Evolutionary conservation across 2,888 invertebrate species (phyloP), one percentile per base, ranked within the genome.

Genomic region (Therioaphis trifolii): DNA sequence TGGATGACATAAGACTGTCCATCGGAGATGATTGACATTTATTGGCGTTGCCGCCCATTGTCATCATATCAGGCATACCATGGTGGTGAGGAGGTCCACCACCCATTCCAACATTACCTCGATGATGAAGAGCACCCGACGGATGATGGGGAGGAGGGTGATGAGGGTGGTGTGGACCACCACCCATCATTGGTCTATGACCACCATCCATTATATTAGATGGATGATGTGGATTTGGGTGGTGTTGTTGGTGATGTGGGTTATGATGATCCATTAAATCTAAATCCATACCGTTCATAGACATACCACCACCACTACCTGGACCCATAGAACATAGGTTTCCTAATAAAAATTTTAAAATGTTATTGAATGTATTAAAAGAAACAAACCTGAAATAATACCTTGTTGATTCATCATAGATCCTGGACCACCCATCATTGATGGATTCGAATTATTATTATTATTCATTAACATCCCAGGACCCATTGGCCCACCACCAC

Each of bases 251-350:
- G 76, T 55, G 52, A 84, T 85, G 76, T 82, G 71, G 35, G 14
- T 66, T 68, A 14, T 77, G 84, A 43, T 84, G 84, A 61, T 76
- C 80, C 72, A 82, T 82, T 46, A 80, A 68, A 75, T 84, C 85
- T 72, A 85, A 80, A 18, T 85, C 85, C 84, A 85, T 85, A 80
- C 84, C 85, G n/a, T 85, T 85, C 71, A 84, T 82, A 0, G 80
- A 72, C 46, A 82, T 82, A 3, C 80, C 72, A 40, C 77, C 66
- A 49, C 80, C 72, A 40, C 80, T 82, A 40, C 72, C 72, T 7
- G 80, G 72, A 24, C 80, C 80, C 80, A 82, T 72, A 24, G 80
- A 71, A 74, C 80, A 82, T 58, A 82, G 12, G 24, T 52, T 82
- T 24, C 80, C 80, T 82, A 52, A 46, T 14, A 29, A 43, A 76